Base-by-base conservation (phyloP, 2,113 vertebrate species). In the Neoarius graeffei region DNA sequence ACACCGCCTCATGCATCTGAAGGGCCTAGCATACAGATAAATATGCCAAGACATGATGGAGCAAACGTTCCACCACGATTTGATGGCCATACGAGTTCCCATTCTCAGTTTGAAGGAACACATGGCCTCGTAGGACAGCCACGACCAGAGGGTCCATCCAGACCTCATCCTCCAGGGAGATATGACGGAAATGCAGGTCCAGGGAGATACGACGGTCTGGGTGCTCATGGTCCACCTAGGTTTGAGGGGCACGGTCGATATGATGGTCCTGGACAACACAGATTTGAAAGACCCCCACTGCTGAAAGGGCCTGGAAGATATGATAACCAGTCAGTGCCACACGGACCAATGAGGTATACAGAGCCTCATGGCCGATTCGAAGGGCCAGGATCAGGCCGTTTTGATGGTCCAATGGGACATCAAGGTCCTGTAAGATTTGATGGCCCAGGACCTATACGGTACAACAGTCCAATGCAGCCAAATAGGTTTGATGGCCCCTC, bases 381-480 rank as follows among this genome's bases (percentile, higher is more conserved):
- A 1, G 94, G 93, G 0, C 90, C 93, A 73, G 94, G 92, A 4
- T 89, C 91, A 0, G 89, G 81, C 1, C 91, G 94, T 86, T 98
- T 97, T 89, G 97, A 97, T 42, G 95, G 95, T 13, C 95, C 97
- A 57, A 90, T 95, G 7, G 95, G 94, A 62, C 96, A 96, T 79
- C 94, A 97, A 84, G 85, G 85, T 2, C 86, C 90, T 0, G 87
- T 59, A 0, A 91, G 94, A 81, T 94, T 93, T 88, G 94, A 93
- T 2, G 89, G 89, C 0, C 91, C 95, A 23, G 92, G 92, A 1
- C 90, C 92, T 0, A 91, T 90, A 0, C 93, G 86, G 48, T 93
- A 92, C 6, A 95, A 94, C 5, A 91, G 90, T 4, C 95, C 96
- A 0, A 94, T 96, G 86, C 95, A 95, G 82, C 88, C 93, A 59